Evolutionary conservation across 2,888 invertebrate genomes (phyloP).

Genomic region (Syrista parreyssii): DNA sequence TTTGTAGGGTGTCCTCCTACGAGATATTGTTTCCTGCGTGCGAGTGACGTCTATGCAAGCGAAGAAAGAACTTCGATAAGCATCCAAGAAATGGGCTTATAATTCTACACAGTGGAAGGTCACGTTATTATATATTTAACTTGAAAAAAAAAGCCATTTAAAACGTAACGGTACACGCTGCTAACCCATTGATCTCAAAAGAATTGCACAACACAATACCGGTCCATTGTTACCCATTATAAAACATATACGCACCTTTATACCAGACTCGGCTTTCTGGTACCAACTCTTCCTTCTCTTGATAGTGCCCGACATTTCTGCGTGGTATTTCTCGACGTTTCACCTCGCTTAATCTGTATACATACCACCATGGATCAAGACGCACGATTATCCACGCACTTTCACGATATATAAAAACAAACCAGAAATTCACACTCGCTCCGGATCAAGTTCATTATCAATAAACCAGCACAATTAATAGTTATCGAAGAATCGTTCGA

Average conservation of each 20-base stretch:
- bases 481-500: not conserved
- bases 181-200: not conserved
- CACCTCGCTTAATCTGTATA: not conserved
- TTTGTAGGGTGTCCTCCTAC: not conserved
- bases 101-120: not conserved
- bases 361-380: not conserved
- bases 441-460: not conserved
- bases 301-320: constrained; percentile 35
- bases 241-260: constrained; percentile 29
- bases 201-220: not conserved
- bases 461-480: not conserved
- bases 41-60: not conserved
- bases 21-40: not conserved
- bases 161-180: not conserved
- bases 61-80: not conserved
- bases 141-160: not conserved
- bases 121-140: not conserved
- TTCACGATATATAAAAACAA: not conserved
- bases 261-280: constrained; percentile 40
- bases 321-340: not conserved
- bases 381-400: not conserved
- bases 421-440: not conserved
- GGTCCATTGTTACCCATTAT: not conserved
- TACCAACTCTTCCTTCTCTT: constrained; percentile 45
- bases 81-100: not conserved